Conservation (phyloP, 1,140 invertebrate genomes). For the Cardiocondyla obscurior region DNA sequence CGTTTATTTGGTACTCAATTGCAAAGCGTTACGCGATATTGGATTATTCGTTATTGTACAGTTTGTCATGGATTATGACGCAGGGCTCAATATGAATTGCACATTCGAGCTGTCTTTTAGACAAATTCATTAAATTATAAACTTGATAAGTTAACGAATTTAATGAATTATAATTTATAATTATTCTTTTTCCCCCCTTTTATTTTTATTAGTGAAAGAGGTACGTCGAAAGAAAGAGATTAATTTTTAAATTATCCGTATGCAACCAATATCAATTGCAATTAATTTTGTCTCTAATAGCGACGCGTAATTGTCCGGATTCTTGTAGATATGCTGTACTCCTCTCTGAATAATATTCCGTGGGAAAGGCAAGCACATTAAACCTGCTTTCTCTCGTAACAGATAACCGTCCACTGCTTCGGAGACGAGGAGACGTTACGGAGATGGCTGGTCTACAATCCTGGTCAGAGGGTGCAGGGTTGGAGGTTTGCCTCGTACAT, state of each 20-base stretch:
- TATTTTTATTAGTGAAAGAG: too few species aligned
- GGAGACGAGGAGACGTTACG: conserved; percentile 81
- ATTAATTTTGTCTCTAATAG: conserved; percentile 21
- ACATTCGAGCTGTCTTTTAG: not conserved
- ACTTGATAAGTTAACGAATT: not conserved
- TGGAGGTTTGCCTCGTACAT: conserved; percentile 94
- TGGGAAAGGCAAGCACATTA: conserved; percentile 29
- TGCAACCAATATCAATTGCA: conserved; percentile 2
- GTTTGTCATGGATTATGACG: conserved; percentile 15
- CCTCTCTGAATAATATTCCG: conserved; percentile 30
- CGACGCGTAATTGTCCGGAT: conserved; percentile 17
- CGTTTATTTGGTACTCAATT: conserved; percentile 27
- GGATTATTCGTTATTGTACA: conserved; percentile 13
- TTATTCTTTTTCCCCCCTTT: too few species aligned
- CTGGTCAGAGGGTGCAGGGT: conserved; percentile 87
- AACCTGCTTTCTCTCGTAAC: conserved; percentile 54
- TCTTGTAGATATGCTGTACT: not conserved
- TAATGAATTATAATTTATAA: not conserved
- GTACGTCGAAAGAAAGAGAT: too few species aligned
- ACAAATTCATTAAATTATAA: not conserved
- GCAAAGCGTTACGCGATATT: conserved; percentile 28
- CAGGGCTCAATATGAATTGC: not conserved
- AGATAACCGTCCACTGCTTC: conserved; percentile 84
- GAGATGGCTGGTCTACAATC: conserved; percentile 88
- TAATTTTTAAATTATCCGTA: too few species aligned